Conservation (phyloP, 2,888 invertebrate genomes). For the Diarsia dahlii region DNA sequence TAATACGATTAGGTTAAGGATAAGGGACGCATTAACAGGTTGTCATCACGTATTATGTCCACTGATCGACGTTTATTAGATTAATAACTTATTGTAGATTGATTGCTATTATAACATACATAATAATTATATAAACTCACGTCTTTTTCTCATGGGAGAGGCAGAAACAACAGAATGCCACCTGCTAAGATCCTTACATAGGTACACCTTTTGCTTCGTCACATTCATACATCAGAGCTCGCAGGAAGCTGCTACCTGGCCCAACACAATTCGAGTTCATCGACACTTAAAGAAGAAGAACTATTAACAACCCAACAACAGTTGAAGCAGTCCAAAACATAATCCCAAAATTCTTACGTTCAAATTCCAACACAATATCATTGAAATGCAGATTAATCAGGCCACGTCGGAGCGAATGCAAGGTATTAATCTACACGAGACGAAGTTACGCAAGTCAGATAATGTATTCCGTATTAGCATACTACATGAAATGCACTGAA, state of each 20-base stretch:
- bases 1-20: conserved; percentile 12
- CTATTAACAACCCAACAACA: neutral
- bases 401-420: conserved; percentile 23
- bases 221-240: no score
- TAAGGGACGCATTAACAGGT: conserved; percentile 23
- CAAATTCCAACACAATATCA: conserved; percentile 26
- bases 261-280: no score
- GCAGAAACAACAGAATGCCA: no score
- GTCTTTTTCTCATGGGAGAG: no score
- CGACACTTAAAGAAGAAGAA: no score
- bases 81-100: neutral
- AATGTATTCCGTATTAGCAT: conserved; percentile 64
- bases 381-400: conserved; percentile 52
- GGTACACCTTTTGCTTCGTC: no score
- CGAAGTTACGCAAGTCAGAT: conserved; percentile 52
- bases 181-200: no score
- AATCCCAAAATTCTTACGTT: conserved; percentile 9
- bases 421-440: conserved; percentile 38
- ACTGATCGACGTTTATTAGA: conserved; percentile 1
- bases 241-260: no score
- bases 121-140: no score
- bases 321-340: conserved; percentile 6
- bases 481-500: conserved; percentile 59
- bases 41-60: conserved; percentile 16
- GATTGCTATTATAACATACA: neutral